Base-by-base conservation (phyloP, 1,140 invertebrate genomes). In the Bombus confusus region DNA sequence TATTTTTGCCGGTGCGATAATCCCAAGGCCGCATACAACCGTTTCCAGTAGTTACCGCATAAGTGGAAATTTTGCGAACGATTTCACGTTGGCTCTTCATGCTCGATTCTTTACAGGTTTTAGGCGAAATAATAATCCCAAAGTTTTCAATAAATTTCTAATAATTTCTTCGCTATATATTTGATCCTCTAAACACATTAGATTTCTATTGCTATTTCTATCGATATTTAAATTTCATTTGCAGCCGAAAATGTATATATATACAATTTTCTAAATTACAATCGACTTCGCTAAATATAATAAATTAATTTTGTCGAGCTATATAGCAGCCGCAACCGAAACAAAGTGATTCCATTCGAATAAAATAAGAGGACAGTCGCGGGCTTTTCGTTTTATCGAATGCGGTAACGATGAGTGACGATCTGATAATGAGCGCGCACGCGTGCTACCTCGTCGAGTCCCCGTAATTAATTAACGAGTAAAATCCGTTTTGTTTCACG, bases 391-490 rank as follows among this genome's bases (percentile, higher is more conserved):
- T 64, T 41, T 15, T 39, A 4, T 41, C 34, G 74, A 62, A 39
- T 28, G 10, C 18, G 15, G 71, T 13, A 25, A 9, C 9, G 81
- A 83, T 68, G 75, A 66, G 74, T 52, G 72, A 41, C 43, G 75
- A 86, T 89, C 71, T 52, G 86, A 90, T 86, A 90, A 90, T 59
- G 52, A 75, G 39, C 72, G 31, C 13, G 83, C 31, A 84, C 77
- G 66, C 71, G 72, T 81, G 86, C 68, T 18, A 69, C 47, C 43
- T 34, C 43, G 57, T 66, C 52, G 28, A 71, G 22, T 75, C 75
- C 47, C 80, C 59, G n/a, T 86, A 71, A 88, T 87, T 88, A 91
- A 91, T 91, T 88, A 88, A 91, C 71, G 83, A 64, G 78, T 31
- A 28, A 59, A 57, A 64, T 62, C 18, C n/a, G 71, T 83, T 72